Evolutionary conservation across 2,888 invertebrate species (phyloP), one percentile per base, ranked within the genome.

Genomic region (Smittia aterrima): DNA sequence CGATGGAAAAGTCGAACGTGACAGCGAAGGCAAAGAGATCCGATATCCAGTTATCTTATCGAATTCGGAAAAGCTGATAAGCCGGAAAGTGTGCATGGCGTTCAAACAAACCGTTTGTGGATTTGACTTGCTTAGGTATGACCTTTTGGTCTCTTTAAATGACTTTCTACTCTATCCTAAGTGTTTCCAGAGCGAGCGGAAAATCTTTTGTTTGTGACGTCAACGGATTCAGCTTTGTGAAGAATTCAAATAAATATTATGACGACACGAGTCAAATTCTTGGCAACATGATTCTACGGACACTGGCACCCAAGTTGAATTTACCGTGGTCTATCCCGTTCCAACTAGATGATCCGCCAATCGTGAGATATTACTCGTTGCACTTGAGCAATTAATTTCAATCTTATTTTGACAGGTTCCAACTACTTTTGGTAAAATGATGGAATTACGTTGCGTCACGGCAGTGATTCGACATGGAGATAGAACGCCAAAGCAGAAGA

Each of bases 121-220:
- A 18, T 99, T 99, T 82, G 99, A 99, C 86, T 87, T 99, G 76
- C 85, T 99, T 72, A 89, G 93, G 89, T 92, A 80, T 80, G 20
- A 20, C 54, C 66, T 20, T 38, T 58, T 32, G 38, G 20, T 75
- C 75, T 71, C 76, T 75, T 75, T n/a, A n/a, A n/a, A 64, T 41
- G 20, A 67, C 32, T 76, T 76, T 58, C 32, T 27, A 67, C 75
- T 53, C 72, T 74, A 74, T 41, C 54, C 38, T 68, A 70, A 72
- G 76, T 66, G 13, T 66, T 66, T 82, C 20, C 79, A 92, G 98
- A 82, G 98, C 99, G 20, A 98, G 96, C 85, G 99, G 99, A 67
- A 95, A 96, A 83, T 98, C 98, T 0, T 99, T 95, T 82, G 99
- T 99, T 0, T 99, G 99, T 84, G 99, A 99, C 85, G 99, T 99